Base-by-base conservation (phyloP, 2,113 vertebrate species). In the Austrofundulus limnaeus region DNA sequence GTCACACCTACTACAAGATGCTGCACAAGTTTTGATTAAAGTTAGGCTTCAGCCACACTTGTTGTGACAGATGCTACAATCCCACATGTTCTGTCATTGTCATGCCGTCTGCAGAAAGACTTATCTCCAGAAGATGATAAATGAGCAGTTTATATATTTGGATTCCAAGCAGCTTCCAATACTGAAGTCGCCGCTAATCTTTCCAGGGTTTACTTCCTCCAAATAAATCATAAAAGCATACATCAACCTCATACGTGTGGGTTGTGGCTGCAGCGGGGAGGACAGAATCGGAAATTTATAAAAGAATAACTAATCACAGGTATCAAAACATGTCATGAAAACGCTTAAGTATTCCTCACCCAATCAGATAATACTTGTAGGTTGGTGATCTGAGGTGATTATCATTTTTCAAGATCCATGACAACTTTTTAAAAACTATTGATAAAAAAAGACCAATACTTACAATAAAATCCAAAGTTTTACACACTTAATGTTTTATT, bases 211-310 rank as follows among this genome's bases (percentile, higher is more conserved):
- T 34, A 49, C 21, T 14, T 45, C 1, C 1, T 48, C 9, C 39
- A 66, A 39, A 23, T 19, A 5, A 21, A 38, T 45, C 34, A 46
- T 69, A 61, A 39, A 69, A 48, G 11, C 14, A 58, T 42, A 42
- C 9, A 42, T 57, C 37, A 24, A 41, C 13, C 14, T 56, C 31
- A 17, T 21, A 5, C 11, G 13, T 49, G 47, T 49, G 46, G 4
- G 11, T n/a, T 20, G 11, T 19, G 4, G 28, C 28, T 53, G n/a
- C 17, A 37, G n/a, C n/a, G 37, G 31, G 16, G 6, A 52, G 28
- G 28, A 25, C 24, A 52, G 50, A 10, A 20, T 17, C 14, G 31
- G n/a, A 14, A 53, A 53, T 31, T 11, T 31, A 24, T 28, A 50
- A 28, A 50, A 24, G 23, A 24, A 25, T 31, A 31, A 52, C 24